These are phyloP conservation scores for Spatula versicolor DNA, from an alignment of 2,797 vertebrate species.

Conservation along the genomic window DNA sequence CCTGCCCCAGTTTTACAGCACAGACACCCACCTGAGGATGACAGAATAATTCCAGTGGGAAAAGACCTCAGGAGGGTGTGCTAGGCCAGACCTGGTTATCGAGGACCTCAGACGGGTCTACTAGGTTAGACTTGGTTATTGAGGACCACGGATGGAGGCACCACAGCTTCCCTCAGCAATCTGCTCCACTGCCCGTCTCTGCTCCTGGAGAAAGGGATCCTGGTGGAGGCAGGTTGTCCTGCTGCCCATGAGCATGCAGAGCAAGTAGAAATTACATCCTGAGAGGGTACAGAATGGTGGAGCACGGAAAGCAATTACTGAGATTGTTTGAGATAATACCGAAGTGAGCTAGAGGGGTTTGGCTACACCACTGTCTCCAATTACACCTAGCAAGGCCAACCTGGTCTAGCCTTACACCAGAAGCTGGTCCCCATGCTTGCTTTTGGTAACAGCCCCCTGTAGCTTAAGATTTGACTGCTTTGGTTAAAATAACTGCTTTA, in stretches of 20 bases:
- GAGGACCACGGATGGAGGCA: not conserved
- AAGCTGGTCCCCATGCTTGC: fast-evolving
- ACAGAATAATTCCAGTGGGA: not conserved
- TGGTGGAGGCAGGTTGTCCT: not conserved
- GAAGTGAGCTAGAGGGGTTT: not conserved
- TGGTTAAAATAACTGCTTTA: not conserved
- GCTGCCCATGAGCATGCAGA: not conserved
- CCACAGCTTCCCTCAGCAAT: not conserved
- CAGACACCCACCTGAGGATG: not conserved
- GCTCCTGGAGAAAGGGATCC: not conserved
- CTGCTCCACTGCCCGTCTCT: too few species aligned
- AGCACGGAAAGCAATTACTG: not conserved
- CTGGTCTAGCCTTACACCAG: not conserved
- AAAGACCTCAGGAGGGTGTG: not conserved
- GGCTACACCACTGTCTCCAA: not conserved
- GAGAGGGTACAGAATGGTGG: not conserved
- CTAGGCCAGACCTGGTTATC: not conserved
- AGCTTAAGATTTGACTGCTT: not conserved
- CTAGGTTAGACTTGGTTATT: not conserved
- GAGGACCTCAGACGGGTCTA: not conserved
- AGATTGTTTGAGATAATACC: fast-evolving
- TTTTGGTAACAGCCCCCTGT: not conserved
- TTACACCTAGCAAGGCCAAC: not conserved
- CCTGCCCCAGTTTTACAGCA: not conserved
- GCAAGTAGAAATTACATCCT: not conserved